phyloP scores from a whole-genome alignment of 2,888 invertebrate genomes.

The Lasius platythorax region DNA sequence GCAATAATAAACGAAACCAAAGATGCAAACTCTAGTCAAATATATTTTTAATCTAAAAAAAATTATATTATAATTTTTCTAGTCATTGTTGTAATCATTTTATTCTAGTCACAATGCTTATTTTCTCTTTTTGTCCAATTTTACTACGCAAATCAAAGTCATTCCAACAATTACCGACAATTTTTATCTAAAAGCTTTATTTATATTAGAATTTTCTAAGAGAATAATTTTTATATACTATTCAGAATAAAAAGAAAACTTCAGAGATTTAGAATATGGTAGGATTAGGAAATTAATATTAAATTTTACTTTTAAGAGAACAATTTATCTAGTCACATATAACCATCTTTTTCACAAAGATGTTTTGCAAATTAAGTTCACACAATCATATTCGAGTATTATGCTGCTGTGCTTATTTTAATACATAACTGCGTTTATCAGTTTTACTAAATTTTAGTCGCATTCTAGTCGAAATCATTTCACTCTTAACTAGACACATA shows the following conservation, averaged over 20 bases:
- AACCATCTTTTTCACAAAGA: conserved; percentile 62
- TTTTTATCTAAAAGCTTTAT: background rate
- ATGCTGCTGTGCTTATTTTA: conserved; percentile 74
- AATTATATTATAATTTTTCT: too few species aligned
- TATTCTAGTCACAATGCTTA: too few species aligned
- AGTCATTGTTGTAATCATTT: too few species aligned
- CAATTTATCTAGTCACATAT: conserved; percentile 56
- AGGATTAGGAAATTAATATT: background rate
- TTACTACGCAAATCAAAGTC: too few species aligned
- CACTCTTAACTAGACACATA: background rate
- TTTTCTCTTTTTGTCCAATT: too few species aligned
- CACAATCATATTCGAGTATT: conserved; percentile 66
- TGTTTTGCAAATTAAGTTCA: conserved; percentile 19
- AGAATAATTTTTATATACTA: background rate
- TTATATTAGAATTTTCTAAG: background rate
- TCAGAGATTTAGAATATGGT: conserved; percentile 3
- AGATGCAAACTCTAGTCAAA: too few species aligned
- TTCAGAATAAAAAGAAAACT: background rate
- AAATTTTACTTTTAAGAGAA: background rate
- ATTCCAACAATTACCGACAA: background rate
- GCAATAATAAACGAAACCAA: too few species aligned
- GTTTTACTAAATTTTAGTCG: conserved; percentile 1
- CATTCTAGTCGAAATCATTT: conserved; percentile 24
- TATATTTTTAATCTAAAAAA: too few species aligned
- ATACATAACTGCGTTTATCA: background rate